Conservation (phyloP, 2,888 invertebrate genomes). For the Panzeria rudis region DNA sequence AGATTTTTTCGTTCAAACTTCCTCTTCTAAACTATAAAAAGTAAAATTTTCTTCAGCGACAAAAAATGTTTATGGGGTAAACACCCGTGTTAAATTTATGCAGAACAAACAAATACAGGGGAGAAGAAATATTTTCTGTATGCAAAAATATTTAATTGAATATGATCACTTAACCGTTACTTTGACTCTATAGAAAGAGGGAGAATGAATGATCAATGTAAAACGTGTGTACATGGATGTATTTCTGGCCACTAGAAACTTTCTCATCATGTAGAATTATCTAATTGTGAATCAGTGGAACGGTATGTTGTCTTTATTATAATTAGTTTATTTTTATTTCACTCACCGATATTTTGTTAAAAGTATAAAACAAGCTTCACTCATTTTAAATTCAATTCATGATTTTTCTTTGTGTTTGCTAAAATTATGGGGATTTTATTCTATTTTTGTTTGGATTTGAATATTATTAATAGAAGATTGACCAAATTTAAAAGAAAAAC, state of each 20-base stretch:
- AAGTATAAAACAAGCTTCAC: conserved; percentile 9
- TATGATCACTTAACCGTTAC: conserved; percentile 30
- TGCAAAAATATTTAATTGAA: not conserved
- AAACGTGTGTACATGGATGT: not conserved
- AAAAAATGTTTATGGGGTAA: conserved; percentile 1
- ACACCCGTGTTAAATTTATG: not conserved
- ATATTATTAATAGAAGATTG: not conserved
- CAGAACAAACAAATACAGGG: not conserved
- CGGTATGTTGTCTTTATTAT: conserved; percentile 10
- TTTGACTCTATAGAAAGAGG: not conserved
- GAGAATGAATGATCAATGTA: not conserved
- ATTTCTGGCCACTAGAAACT: not conserved
- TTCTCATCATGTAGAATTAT: conserved; percentile 4
- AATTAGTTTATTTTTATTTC: conserved; percentile 39
- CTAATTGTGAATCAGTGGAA: conserved; percentile 41
- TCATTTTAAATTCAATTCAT: conserved; percentile 28
- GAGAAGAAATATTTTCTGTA: not conserved
- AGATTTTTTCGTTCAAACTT: not conserved
- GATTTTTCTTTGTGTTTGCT: conserved; percentile 1
- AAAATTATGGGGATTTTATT: conserved; percentile 23
- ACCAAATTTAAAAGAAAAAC: not conserved
- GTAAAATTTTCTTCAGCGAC: not conserved
- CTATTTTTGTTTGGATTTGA: not conserved
- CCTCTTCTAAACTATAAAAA: not conserved
- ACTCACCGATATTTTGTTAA: not conserved